Evolutionary conservation across 2,888 invertebrate genomes (phyloP).

Genomic region (Alentia gelatinosa): DNA sequence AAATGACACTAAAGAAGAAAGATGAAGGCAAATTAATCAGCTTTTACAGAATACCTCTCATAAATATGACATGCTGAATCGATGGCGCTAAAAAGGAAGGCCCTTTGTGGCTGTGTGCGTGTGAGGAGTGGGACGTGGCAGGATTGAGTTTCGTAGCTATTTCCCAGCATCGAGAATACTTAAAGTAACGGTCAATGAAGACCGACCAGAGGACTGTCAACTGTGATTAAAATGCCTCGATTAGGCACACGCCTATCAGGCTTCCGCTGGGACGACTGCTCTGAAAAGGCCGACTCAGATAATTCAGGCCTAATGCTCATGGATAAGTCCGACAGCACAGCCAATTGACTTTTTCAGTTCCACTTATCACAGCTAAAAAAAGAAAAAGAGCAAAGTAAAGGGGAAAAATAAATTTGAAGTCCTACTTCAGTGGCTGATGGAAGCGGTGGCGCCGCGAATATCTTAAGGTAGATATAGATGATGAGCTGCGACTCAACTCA

Average conservation of each 20-base stretch:
- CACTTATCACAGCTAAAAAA: neutral
- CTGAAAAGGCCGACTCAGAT: neutral
- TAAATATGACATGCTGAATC: neutral
- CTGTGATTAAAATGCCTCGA: neutral
- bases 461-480: too few species aligned
- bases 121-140: neutral
- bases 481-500: too few species aligned
- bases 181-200: neutral
- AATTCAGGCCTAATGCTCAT: neutral
- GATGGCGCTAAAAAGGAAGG: neutral
- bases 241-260: neutral
- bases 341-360: conserved; percentile 13
- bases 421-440: too few species aligned
- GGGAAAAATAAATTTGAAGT: too few species aligned
- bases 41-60: neutral
- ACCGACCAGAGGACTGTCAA: neutral
- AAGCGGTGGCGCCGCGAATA: too few species aligned
- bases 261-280: neutral
- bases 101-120: neutral
- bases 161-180: neutral
- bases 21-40: neutral
- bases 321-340: neutral
- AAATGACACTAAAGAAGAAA: neutral
- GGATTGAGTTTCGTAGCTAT: neutral
- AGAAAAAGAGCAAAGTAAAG: too few species aligned